Conservation (phyloP, 2,888 invertebrate species). For the Argyra leucocephala region DNA sequence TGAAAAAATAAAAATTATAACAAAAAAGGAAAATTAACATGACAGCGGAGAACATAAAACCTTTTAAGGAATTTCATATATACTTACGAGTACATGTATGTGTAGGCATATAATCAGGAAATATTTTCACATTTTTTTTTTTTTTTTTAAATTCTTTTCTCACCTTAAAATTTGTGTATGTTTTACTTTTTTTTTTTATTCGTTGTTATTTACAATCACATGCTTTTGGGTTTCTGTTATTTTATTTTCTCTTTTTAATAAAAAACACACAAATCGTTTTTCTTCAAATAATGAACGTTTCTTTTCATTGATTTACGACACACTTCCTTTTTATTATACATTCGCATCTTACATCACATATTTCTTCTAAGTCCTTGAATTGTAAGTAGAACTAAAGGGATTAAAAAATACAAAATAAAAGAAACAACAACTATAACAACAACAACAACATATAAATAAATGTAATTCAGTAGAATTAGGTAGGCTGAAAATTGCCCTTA, state of each 20-base stretch:
- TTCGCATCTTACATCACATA: background rate
- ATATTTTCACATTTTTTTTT: background rate
- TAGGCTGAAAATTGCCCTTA: conserved; percentile 4
- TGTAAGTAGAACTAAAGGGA: conserved; percentile 1
- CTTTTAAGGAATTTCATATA: background rate
- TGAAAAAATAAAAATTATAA: background rate
- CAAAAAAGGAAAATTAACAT: background rate
- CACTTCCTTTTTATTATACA: background rate
- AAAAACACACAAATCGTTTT: background rate
- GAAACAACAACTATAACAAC: too few species aligned
- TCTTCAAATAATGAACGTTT: conserved; percentile 2
- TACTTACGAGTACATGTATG: background rate
- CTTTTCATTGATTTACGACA: conserved; percentile 4
- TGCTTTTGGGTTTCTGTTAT: background rate
- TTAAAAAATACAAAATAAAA: background rate
- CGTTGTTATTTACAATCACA: conserved; percentile 2
- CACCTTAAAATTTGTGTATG: background rate
- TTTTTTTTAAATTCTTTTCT: background rate
- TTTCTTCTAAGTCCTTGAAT: background rate
- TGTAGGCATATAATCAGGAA: background rate
- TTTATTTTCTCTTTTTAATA: background rate
- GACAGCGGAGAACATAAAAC: background rate
- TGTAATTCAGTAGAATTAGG: background rate
- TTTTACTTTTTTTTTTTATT: too few species aligned
- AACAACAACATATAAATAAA: background rate